Conservation (phyloP, 2,888 invertebrate species). For the Eurytoma adleriae region DNA sequence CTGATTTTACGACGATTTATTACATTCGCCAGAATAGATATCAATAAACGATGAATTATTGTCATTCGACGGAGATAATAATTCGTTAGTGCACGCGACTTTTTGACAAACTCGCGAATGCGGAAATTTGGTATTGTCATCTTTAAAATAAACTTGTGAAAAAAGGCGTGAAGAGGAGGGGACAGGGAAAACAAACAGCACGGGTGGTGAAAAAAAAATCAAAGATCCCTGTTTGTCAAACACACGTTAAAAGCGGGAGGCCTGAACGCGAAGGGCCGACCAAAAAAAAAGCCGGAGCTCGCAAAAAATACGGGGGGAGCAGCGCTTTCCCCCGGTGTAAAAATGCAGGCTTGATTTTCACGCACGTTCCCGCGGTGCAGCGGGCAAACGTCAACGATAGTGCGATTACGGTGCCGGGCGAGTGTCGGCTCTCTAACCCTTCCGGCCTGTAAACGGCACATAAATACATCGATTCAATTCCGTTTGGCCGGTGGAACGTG, state of each 20-base stretch:
- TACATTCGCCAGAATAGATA: too few relatives aligned
- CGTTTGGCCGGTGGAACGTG: slow-evolving; percentile 70
- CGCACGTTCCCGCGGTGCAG: slow-evolving; percentile 57
- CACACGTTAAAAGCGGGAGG: slow-evolving; percentile 49
- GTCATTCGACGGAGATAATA: too few relatives aligned
- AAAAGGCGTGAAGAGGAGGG: slow-evolving; percentile 51
- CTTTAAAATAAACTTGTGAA: slow-evolving; percentile 56
- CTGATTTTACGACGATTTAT: too few relatives aligned
- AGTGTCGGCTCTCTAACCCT: slow-evolving; percentile 71
- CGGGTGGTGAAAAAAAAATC: slow-evolving; percentile 54
- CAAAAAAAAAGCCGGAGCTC: not conserved
- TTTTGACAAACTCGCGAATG: not conserved
- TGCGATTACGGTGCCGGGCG: slow-evolving; percentile 68
- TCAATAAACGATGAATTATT: too few relatives aligned
- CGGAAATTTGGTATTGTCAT: slow-evolving; percentile 53
- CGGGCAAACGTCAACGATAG: slow-evolving; percentile 58
- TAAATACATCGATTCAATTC: slow-evolving; percentile 77
- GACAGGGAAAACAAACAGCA: slow-evolving; percentile 48
- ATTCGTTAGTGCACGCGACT: too few relatives aligned
- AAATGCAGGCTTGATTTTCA: slow-evolving; percentile 64
- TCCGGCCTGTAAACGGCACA: slow-evolving; percentile 72
- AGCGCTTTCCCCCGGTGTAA: slow-evolving; percentile 30
- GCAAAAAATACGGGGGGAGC: slow-evolving; percentile 28
- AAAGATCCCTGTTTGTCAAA: slow-evolving; percentile 57
- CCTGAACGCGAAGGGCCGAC: slow-evolving; percentile 40